Evolutionary conservation across 2,888 invertebrate genomes (phyloP).

Genomic region (Tenthredo scrophulariae): DNA sequence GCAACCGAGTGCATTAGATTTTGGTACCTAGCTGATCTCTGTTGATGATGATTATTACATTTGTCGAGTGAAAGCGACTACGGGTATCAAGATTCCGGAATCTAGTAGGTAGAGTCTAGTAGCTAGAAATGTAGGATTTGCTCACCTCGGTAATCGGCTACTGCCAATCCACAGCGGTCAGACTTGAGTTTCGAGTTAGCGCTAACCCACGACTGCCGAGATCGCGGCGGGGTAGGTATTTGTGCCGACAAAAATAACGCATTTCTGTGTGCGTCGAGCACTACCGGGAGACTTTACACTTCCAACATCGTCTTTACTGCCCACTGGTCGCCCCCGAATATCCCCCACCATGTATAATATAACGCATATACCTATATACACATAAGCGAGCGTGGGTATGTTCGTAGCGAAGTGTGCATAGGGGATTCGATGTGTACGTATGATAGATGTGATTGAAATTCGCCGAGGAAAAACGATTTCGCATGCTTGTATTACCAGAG

Average conservation of each 20-base stretch:
- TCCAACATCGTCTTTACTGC: conserved; percentile 20
- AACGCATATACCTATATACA: background rate
- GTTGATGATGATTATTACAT: background rate
- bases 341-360: background rate
- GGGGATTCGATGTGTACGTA: background rate
- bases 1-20: background rate
- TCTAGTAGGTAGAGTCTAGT: background rate
- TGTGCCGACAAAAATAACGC: conserved; percentile 78
- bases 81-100: background rate
- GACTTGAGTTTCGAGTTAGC: conserved; percentile 52
- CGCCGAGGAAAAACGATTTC: background rate
- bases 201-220: conserved; percentile 64
- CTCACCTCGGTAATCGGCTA: conserved; percentile 44
- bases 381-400: background rate
- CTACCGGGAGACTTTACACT: conserved; percentile 41
- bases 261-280: conserved; percentile 71
- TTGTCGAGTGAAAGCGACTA: background rate
- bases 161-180: conserved; percentile 20
- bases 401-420: background rate
- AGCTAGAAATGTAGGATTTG: background rate
- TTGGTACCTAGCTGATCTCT: background rate
- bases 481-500: too few species aligned
- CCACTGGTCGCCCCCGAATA: conserved; percentile 34
- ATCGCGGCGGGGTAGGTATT: conserved; percentile 69
- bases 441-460: background rate